phyloP scores from a whole-genome alignment of 2,888 invertebrate genomes.

The Eupeodes luniger region DNA sequence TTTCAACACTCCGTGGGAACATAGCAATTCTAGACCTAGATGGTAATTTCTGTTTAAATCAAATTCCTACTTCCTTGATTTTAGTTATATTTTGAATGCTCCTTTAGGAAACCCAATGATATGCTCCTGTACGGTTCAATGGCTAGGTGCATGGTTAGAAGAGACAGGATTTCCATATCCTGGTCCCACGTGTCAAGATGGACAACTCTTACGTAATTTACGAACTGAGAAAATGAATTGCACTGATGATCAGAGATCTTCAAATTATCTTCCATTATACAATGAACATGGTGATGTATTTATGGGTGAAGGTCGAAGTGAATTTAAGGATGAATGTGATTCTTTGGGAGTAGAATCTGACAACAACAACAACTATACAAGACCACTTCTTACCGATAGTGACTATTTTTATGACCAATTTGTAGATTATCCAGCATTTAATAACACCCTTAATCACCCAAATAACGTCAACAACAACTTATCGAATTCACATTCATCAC shows the following conservation, averaged over 20 bases:
- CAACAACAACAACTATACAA: conserved; percentile 81
- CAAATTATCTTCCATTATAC: conserved; percentile 86
- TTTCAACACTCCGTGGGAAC: conserved; percentile 91
- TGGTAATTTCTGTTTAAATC: conserved; percentile 85
- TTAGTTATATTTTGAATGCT: conserved; percentile 68
- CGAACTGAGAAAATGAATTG: conserved; percentile 90
- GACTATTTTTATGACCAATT: conserved; percentile 94
- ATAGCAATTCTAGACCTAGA: conserved; percentile 93
- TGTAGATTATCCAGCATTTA: conserved; percentile 90
- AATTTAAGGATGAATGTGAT: conserved; percentile 84
- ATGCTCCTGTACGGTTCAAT: conserved; percentile 92
- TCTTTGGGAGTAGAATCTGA: conserved; percentile 83
- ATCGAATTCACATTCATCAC: conserved; percentile 24
- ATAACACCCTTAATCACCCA: conserved; percentile 82
- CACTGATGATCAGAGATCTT: conserved; percentile 80
- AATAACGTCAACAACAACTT: conserved; percentile 74
- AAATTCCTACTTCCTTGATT: no score
- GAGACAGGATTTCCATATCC: conserved; percentile 88
- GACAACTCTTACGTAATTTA: conserved; percentile 90
- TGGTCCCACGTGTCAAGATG: conserved; percentile 92
- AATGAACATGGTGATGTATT: conserved; percentile 90
- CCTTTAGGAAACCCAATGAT: conserved; percentile 91
- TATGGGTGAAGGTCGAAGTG: conserved; percentile 85
- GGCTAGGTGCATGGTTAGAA: conserved; percentile 93
- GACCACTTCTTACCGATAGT: conserved; percentile 90